Conservation (phyloP, 2,113 vertebrate species). For the Microcebus griseorufus region DNA sequence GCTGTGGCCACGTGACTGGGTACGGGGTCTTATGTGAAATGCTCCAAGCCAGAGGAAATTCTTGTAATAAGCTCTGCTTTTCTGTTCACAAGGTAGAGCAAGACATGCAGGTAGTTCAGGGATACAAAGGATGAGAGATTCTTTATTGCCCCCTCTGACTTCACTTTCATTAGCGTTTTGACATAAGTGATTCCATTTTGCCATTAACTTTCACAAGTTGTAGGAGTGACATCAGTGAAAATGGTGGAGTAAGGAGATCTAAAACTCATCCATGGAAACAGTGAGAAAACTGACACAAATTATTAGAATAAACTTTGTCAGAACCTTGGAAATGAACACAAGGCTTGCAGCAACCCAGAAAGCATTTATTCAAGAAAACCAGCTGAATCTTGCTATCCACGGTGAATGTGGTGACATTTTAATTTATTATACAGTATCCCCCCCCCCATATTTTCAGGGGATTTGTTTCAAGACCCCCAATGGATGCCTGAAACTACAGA, state of each 20-base stretch:
- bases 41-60: neutral
- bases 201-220: neutral
- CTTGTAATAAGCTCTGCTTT: neutral
- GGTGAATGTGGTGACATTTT: neutral
- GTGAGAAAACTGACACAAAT: neutral
- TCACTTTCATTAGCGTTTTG: neutral
- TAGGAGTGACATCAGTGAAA: neutral
- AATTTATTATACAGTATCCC: neutral
- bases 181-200: neutral
- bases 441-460: neutral
- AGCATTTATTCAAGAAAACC: neutral
- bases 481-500: neutral
- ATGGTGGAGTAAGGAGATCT: neutral
- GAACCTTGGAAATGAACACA: neutral
- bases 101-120: neutral
- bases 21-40: neutral
- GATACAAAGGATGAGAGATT: neutral
- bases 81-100: neutral
- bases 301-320: neutral
- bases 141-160: neutral
- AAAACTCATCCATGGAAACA: neutral
- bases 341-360: neutral
- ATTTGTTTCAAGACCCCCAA: neutral
- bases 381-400: neutral
- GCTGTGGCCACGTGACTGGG: neutral